Base-by-base conservation (phyloP, 2,888 invertebrate genomes). In the Dusona sp. region DNA sequence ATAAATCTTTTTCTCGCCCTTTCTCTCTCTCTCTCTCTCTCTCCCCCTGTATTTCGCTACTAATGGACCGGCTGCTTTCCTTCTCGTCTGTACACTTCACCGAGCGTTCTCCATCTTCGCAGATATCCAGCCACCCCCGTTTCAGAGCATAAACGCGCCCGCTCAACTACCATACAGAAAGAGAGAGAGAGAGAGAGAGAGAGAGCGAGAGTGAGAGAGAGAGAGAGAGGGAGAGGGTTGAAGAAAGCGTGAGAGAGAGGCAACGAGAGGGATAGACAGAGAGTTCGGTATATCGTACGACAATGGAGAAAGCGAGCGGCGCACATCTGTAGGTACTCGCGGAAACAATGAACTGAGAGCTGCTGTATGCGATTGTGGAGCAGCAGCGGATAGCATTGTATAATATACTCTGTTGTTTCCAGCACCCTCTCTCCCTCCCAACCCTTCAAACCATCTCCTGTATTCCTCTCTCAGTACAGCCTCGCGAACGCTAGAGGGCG, bases 341-440 rank as follows among this genome's bases (percentile, higher is more conserved):
- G 90, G 90, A 93, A 93, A 93, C 93, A 93, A 93, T 93, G 93
- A 92, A 90, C 92, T 90, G 92, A 92, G 92, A 92, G 92, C 90
- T 90, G 87, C 86, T 91, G 90, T 92, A 92, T 91, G 91, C 90
- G 91, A 93, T 93, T 93, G 93, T 92, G 92, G 92, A 92, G 90
- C 90, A 91, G 91, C 92, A 93, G 87, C 83, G 89, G 93, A 93
- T 93, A 92, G 92, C 92, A 93, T 93, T 93, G 93, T 93, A 92
- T 93, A 93, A 93, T 93, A 93, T 92, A 93, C 92, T 90, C 92
- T 92, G 93, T 92, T 93, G 93, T 91, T 92, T 89, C 90, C 90
- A 83, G 70, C 84, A 74, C 79, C 87, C 81, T 87, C 78, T 67
- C 77, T 38, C 74, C 42, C 73, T 42, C 74, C 61, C 4, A 61